Conservation (phyloP, 2,113 vertebrate species). For the Zosterops borbonicus region DNA sequence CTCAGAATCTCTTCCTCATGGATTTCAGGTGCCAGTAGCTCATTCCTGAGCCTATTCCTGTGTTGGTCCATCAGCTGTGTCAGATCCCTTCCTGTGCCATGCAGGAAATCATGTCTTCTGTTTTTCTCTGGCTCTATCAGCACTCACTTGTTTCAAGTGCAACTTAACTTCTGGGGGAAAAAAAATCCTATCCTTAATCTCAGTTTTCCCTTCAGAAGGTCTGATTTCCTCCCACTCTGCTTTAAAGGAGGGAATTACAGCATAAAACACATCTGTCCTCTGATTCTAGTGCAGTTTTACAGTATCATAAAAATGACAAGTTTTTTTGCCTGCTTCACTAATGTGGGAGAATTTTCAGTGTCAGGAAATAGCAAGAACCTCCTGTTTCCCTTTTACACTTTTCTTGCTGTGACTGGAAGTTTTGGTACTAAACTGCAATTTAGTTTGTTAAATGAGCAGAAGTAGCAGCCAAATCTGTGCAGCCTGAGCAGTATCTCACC, state of each 20-base stretch:
- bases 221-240: background rate
- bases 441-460: background rate
- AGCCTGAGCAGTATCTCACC: background rate
- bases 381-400: background rate
- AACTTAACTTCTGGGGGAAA: background rate
- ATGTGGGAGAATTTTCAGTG: background rate
- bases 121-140: background rate
- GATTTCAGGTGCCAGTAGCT: background rate
- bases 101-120: accelerated
- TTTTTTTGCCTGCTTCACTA: background rate
- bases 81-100: background rate
- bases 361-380: background rate
- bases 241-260: background rate
- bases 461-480: background rate
- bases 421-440: background rate
- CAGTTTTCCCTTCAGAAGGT: background rate
- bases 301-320: constrained; percentile 2
- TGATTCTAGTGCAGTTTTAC: constrained; percentile 1
- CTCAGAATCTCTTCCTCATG: background rate
- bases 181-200: background rate
- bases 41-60: background rate
- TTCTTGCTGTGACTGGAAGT: background rate
- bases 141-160: background rate
- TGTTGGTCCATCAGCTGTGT: background rate
- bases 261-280: background rate